These are phyloP conservation scores for Hymenopus coronatus DNA, from an alignment of 2,888 invertebrate species.

Conservation along the genomic window DNA sequence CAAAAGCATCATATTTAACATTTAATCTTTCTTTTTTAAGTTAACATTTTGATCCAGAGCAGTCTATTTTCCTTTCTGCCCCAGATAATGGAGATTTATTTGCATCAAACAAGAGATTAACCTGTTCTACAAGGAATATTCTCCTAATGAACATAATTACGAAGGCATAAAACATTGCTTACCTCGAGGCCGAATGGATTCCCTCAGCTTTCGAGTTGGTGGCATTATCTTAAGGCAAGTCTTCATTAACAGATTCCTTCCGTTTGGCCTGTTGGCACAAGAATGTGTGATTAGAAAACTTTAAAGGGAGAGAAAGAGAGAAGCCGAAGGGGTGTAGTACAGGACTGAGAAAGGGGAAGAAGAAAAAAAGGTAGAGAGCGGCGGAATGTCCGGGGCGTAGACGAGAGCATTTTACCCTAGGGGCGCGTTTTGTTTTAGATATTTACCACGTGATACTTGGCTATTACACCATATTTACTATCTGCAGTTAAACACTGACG, in stretches of 20 bases:
- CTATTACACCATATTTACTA: background rate
- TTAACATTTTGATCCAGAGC: background rate
- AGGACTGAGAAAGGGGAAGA: background rate
- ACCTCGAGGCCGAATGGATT: background rate
- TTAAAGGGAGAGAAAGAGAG: background rate
- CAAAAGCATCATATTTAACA: no score
- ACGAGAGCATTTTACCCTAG: background rate
- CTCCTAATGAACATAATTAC: background rate
- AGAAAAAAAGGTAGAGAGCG: background rate
- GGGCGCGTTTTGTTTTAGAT: background rate
- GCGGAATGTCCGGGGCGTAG: slow-evolving; percentile 6
- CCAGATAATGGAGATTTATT: background rate
- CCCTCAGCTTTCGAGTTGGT: background rate
- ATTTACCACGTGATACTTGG: background rate
- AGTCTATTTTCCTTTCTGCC: background rate
- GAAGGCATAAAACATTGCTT: background rate
- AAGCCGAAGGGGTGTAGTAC: background rate
- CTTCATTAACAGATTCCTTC: slow-evolving; percentile 17
- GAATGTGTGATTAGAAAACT: slow-evolving; percentile 16
- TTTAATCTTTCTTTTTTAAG: background rate
- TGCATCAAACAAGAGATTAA: background rate
- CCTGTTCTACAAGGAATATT: background rate
- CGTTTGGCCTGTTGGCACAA: slow-evolving; percentile 9
- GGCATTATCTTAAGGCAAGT: background rate
- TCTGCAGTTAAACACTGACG: background rate